Conservation (phyloP, 2,888 invertebrate genomes). For the Mactromeris polynyma region DNA sequence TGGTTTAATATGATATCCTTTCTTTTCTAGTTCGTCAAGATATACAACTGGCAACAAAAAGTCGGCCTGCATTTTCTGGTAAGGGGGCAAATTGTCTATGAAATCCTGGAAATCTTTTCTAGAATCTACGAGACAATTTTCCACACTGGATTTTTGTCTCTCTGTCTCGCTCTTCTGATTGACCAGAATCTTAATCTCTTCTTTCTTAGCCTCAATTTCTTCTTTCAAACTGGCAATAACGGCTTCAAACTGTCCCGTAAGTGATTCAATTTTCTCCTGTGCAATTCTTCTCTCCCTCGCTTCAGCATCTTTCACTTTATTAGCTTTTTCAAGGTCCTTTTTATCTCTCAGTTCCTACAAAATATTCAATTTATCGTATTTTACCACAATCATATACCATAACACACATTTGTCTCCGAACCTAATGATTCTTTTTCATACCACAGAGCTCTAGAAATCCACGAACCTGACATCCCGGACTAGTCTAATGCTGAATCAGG, state of each 20-base stretch:
- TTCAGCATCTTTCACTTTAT: slow-evolving; percentile 74
- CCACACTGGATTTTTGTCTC: slow-evolving; percentile 69
- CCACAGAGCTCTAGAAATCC: too few relatives aligned
- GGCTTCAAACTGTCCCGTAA: slow-evolving; percentile 70
- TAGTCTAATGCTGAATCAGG: too few relatives aligned
- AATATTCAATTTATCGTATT: neutral
- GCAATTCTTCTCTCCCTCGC: slow-evolving; percentile 73
- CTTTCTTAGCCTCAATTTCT: slow-evolving; percentile 62
- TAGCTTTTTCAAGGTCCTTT: slow-evolving; percentile 74
- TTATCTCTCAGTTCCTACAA: slow-evolving; percentile 60
- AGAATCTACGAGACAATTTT: slow-evolving; percentile 74
- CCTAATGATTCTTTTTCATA: too few relatives aligned
- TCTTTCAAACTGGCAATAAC: slow-evolving; percentile 69
- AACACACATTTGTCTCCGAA: too few relatives aligned
- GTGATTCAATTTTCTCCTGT: slow-evolving; percentile 67
- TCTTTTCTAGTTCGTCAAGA: slow-evolving; percentile 77
- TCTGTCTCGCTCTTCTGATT: slow-evolving; percentile 67
- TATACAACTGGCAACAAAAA: slow-evolving; percentile 78
- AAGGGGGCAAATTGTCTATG: slow-evolving; percentile 77
- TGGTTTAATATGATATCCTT: slow-evolving; percentile 57
- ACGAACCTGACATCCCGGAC: too few relatives aligned
- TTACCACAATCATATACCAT: too few relatives aligned
- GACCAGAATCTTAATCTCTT: slow-evolving; percentile 63
- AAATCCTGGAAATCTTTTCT: slow-evolving; percentile 79
- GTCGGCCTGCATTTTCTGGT: slow-evolving; percentile 76